Conservation (phyloP, 2,888 invertebrate species). For the Petrolisthes manimaculis region DNA sequence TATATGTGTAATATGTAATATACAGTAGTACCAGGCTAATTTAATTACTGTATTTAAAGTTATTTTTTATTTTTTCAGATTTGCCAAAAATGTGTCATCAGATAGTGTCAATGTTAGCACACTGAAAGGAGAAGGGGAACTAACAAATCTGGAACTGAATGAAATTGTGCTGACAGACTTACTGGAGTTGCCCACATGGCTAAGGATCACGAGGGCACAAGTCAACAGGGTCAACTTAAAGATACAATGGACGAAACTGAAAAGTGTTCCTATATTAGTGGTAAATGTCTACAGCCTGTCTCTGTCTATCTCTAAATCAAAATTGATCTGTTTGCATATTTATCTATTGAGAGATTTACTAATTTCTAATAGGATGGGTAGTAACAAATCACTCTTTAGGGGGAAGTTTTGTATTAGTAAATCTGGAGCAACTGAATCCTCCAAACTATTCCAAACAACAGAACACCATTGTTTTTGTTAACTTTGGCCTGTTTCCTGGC, state of each 20-base stretch:
- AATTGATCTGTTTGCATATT: not conserved
- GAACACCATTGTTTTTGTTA: no score
- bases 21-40: no score
- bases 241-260: constrained; percentile 97
- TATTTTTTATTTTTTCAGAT: constrained; percentile 76
- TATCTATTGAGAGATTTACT: not conserved
- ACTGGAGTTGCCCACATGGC: constrained; percentile 95
- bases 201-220: constrained; percentile 89
- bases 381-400: no score
- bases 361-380: not conserved
- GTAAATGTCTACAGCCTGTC: constrained; percentile 72
- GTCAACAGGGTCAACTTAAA: constrained; percentile 95
- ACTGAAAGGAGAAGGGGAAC: constrained; percentile 95
- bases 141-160: constrained; percentile 93
- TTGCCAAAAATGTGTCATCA: constrained; percentile 96
- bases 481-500: no score
- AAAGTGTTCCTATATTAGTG: constrained; percentile 94
- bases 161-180: constrained; percentile 94
- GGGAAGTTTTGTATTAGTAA: no score
- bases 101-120: constrained; percentile 98
- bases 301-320: not conserved
- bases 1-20: no score
- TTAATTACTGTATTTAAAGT: no score
- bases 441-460: no score
- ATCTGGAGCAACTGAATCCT: no score